Conservation (phyloP, 1,140 invertebrate genomes). For the Conopomorpha cramerella region DNA sequence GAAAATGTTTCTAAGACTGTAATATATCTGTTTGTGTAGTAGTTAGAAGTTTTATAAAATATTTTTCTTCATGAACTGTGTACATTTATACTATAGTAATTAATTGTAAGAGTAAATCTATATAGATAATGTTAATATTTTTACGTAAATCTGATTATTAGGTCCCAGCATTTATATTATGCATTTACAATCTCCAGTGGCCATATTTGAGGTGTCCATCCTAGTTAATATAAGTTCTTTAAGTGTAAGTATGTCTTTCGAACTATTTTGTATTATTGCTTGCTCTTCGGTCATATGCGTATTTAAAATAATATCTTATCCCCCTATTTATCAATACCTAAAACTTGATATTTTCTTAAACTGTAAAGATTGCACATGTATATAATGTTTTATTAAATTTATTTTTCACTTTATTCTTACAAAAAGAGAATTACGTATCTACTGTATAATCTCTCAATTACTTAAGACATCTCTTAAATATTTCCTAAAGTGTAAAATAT, state of each 20-base stretch:
- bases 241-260: slow-evolving; percentile 16
- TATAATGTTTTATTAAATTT: too few relatives aligned
- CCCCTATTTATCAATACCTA: too few relatives aligned
- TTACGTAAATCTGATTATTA: slow-evolving; percentile 1
- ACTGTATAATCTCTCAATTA: slow-evolving; percentile 32
- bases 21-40: slow-evolving; percentile 39
- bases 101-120: slow-evolving; percentile 1
- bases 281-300: too few relatives aligned
- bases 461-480: slow-evolving; percentile 18
- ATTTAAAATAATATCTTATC: too few relatives aligned
- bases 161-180: slow-evolving; percentile 7
- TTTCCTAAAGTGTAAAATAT: slow-evolving; percentile 36
- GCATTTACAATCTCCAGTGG: slow-evolving; percentile 41
- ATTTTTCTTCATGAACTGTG: slow-evolving; percentile 18
- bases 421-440: slow-evolving; percentile 18
- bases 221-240: slow-evolving; percentile 13
- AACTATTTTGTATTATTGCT: too few relatives aligned
- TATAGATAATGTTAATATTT: neutral
- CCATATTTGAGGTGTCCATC: slow-evolving; percentile 41
- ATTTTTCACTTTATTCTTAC: slow-evolving; percentile 20
- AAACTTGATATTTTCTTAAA: too few relatives aligned
- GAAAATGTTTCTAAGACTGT: too few relatives aligned
- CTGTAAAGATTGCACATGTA: too few relatives aligned
- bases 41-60: slow-evolving; percentile 19
- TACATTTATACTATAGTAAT: slow-evolving; percentile 11